Evolutionary conservation across 2,797 vertebrate species (phyloP), one percentile per base, ranked within the genome.

Genomic region (Huso huso): DNA sequence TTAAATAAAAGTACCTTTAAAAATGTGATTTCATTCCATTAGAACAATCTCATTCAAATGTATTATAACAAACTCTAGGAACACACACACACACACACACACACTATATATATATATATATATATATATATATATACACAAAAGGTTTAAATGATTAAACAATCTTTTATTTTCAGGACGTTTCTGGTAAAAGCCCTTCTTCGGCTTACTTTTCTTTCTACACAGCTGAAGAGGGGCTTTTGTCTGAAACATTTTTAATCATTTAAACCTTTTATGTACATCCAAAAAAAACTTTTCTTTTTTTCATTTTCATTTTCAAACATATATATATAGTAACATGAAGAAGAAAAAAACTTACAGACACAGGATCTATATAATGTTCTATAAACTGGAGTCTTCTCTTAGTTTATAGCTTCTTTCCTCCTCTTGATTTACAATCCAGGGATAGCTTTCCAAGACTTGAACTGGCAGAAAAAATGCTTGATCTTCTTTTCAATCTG

Each of bases 371-470:
- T 51, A 63, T 61, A 37, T 11, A 69, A 48, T 37, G 18, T 59
- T 15, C n/a, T 4, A 5, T 62, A 23, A 23, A 62, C 15, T 37
- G 61, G 61, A 62, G 61, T 62, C 48, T 7, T 62, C 61, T 58
- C 13, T 58, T 11, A 62, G 61, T 48, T 48, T 52, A 55, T 10
- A 58, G 12, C 15, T 55, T 60, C 37, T 55, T 6, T 64, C 67
- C 67, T 68, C 37, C 50, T 23, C 52, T 48, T 52, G 37, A 9
- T 64, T 63, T 61, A 7, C 66, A 71, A 77, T 78, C 79, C 73
- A 67, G 11, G 65, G 37, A 50, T 66, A 65, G 64, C 57, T 55
- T 66, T 67, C 13, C n/a, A 58, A 52, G 13, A 61, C 53, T 49
- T 63, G 64, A 58, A 12, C 10, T 62, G 66, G 51, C 50, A 60